Conservation (phyloP, 2,888 invertebrate species). For the Diaperis boleti region DNA sequence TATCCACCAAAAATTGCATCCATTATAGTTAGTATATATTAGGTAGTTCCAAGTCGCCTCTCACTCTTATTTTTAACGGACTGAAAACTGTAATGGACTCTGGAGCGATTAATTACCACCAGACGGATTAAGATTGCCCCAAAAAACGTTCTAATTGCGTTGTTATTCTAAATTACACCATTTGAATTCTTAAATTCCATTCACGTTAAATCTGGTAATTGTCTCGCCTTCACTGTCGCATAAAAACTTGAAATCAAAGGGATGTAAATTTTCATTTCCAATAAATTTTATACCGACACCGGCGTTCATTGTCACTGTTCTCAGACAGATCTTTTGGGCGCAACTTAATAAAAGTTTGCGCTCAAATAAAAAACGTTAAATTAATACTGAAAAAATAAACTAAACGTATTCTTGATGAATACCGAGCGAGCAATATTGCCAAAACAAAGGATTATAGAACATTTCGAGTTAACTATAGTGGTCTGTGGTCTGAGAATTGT, state of each 20-base stretch:
- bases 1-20: conserved; percentile 37
- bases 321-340: too few relatives aligned
- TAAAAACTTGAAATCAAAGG: conserved; percentile 6
- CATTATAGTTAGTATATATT: conserved; percentile 20
- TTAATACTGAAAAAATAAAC: too few relatives aligned
- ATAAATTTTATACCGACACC: background rate
- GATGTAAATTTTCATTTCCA: conserved; percentile 2
- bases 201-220: conserved; percentile 18
- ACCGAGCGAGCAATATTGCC: too few relatives aligned
- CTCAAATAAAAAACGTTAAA: too few relatives aligned
- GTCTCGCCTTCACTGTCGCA: background rate
- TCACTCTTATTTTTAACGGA: too few relatives aligned
- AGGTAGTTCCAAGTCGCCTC: too few relatives aligned
- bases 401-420: too few relatives aligned
- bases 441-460: too few relatives aligned
- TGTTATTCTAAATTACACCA: conserved; percentile 23
- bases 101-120: conserved; percentile 9
- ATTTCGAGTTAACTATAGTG: too few relatives aligned
- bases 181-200: conserved; percentile 11
- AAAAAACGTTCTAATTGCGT: conserved; percentile 25
- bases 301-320: background rate
- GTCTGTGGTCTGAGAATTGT: too few relatives aligned
- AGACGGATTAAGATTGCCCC: conserved; percentile 18
- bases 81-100: conserved; percentile 5
- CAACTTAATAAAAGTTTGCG: too few relatives aligned